Percentiles rank a stretch among this genome's conserved stretches.
phyloP scores from a whole-genome alignment of 2,113 vertebrate genomes.

The Bucco capensis region DNA sequence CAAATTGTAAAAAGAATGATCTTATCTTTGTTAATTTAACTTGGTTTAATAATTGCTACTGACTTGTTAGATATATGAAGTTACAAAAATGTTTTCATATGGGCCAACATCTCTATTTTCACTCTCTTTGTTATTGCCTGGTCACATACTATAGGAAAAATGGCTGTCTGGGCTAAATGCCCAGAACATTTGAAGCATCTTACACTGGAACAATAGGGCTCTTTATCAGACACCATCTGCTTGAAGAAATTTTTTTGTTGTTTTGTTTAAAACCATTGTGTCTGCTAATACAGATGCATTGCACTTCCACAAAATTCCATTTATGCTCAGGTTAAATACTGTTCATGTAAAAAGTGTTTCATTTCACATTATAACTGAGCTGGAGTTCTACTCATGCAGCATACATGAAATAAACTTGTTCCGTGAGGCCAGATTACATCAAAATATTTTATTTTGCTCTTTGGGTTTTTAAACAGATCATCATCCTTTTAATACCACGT shows the following conservation, averaged over 20 bases:
- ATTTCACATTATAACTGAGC: conserved; percentile 36
- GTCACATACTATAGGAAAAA: conserved; percentile 82
- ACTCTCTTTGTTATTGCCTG: conserved; percentile 71
- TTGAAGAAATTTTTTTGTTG: conserved; percentile 45
- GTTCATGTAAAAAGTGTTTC: conserved; percentile 47
- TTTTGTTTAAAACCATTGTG: conserved; percentile 16
- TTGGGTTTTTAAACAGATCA: not conserved
- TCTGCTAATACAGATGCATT: conserved; percentile 49
- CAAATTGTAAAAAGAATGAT: conserved; percentile 31
- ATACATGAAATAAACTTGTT: not conserved
- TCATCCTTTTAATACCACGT: not conserved
- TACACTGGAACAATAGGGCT: conserved; percentile 78
- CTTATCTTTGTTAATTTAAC: conserved; percentile 70
- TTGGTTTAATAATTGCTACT: conserved; percentile 65
- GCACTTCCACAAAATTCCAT: conserved; percentile 54
- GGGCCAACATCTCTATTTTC: conserved; percentile 76
- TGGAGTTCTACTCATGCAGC: not conserved
- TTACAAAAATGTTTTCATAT: conserved; percentile 77
- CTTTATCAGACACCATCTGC: conserved; percentile 84
- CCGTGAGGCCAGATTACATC: not conserved
- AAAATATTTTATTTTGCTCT: not conserved
- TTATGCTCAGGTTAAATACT: conserved; percentile 54
- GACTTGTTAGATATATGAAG: conserved; percentile 70
- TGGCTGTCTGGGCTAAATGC: conserved; percentile 77
- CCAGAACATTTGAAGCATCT: conserved; percentile 79